Percentiles rank a stretch among this genome's conserved stretches.
Evolutionary conservation across 2,797 vertebrate species (phyloP).

Genomic region (Distichodus sexfasciatus): DNA sequence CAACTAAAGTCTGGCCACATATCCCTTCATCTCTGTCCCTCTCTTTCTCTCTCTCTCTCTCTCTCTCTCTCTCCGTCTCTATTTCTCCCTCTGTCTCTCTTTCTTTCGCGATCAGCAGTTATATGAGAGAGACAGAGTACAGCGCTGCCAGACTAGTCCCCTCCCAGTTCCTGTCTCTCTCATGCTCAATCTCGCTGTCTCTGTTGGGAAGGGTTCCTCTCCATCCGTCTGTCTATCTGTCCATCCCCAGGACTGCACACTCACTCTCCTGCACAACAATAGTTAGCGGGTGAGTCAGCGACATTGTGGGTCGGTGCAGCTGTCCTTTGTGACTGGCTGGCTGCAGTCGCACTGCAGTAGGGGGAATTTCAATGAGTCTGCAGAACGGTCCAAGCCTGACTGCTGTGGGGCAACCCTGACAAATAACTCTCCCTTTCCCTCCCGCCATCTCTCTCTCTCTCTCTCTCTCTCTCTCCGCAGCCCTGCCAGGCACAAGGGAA

Average conservation of each 20-base stretch:
- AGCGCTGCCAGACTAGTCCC: conserved; percentile 18
- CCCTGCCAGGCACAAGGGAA: conserved; percentile 27
- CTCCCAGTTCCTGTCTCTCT: not conserved
- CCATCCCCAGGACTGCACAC: conserved; percentile 30
- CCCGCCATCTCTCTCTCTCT: conserved; percentile 3
- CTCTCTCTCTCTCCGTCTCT: too few species aligned
- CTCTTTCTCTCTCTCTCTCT: not conserved
- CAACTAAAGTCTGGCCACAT: not conserved
- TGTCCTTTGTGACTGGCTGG: conserved; percentile 53
- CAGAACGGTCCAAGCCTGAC: conserved; percentile 40
- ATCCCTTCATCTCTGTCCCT: not conserved
- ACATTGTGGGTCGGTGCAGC: conserved; percentile 33
- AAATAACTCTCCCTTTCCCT: conserved; percentile 22
- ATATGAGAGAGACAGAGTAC: conserved; percentile 22
- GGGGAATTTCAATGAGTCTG: conserved; percentile 59
- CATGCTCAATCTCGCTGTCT: conserved; percentile 19
- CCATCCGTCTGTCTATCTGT: conserved; percentile 8
- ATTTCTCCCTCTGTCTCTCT: not conserved
- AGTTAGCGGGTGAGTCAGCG: conserved; percentile 50
- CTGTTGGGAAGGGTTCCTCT: too few species aligned
- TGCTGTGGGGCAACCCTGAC: conserved; percentile 36
- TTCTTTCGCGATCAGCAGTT: conserved; percentile 29
- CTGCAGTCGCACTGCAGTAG: conserved; percentile 56
- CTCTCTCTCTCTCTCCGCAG: conserved; percentile 34
- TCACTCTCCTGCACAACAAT: conserved; percentile 46